Conservation (phyloP, 1,140 invertebrate genomes). For the Leptonema lineaticorne region DNA sequence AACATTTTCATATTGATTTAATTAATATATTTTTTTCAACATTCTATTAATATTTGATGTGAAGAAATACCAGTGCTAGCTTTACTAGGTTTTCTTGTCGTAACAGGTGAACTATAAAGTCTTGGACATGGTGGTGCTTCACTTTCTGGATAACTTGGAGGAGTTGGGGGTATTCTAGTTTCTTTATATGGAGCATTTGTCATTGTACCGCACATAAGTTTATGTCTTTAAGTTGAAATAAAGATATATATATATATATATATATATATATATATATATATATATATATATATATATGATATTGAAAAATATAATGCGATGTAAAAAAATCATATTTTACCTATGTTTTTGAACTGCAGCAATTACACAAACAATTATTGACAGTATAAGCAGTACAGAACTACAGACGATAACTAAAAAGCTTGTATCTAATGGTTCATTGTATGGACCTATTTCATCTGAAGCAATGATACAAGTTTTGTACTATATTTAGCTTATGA, state of each 20-base stretch:
- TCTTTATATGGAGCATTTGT: slow-evolving; percentile 52
- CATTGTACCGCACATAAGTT: slow-evolving; percentile 50
- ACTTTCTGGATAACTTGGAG: slow-evolving; percentile 48
- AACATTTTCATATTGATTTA: neutral
- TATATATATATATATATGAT: neutral
- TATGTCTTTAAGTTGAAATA: slow-evolving; percentile 41
- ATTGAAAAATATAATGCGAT: slow-evolving; percentile 2
- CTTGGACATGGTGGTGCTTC: slow-evolving; percentile 50
- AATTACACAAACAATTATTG: slow-evolving; percentile 49
- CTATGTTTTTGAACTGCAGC: slow-evolving; percentile 46
- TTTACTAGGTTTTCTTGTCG: slow-evolving; percentile 51
- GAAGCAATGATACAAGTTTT: slow-evolving; percentile 35
- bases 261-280: neutral
- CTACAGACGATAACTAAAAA: slow-evolving; percentile 55
- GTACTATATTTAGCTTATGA: neutral
- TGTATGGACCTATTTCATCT: slow-evolving; percentile 55
- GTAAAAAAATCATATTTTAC: slow-evolving; percentile 41
- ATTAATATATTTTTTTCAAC: neutral
- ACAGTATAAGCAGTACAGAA: slow-evolving; percentile 50
- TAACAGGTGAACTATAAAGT: slow-evolving; percentile 54
- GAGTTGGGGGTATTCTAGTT: slow-evolving; percentile 50
- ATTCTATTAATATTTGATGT: neutral
- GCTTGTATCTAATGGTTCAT: slow-evolving; percentile 52
- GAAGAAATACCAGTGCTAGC: slow-evolving; percentile 46
- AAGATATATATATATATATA: too few relatives aligned